Evolutionary conservation across 2,113 vertebrate species (phyloP).

Genomic region (Camelus dromedarius): DNA sequence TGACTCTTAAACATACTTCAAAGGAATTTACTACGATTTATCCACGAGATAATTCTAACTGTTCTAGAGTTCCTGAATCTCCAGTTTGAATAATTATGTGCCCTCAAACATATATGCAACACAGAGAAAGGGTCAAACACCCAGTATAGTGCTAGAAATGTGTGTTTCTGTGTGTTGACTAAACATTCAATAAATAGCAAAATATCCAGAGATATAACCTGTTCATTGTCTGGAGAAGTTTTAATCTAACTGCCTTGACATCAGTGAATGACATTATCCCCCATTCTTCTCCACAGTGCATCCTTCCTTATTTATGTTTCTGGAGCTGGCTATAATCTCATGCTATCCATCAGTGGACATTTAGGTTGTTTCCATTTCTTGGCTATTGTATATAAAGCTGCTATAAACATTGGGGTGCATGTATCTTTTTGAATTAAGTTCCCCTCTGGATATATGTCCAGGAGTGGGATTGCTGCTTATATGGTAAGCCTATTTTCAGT

Average conservation of each 20-base stretch:
- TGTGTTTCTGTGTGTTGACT: background rate
- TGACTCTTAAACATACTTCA: background rate
- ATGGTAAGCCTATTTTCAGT: no score
- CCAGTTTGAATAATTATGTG: background rate
- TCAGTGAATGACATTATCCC: background rate
- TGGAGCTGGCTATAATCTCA: background rate
- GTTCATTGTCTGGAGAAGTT: background rate
- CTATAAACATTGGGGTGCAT: no score
- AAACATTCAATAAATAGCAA: background rate
- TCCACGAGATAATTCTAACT: background rate
- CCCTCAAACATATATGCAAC: background rate
- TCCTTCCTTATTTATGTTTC: background rate
- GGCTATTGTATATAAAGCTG: no score
- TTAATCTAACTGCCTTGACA: background rate
- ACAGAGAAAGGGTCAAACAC: background rate
- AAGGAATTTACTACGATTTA: background rate
- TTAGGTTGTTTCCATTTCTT: no score
- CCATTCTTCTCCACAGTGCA: background rate
- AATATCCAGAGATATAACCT: background rate
- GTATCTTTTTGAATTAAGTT: no score
- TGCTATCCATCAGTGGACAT: no score
- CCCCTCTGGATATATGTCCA: no score
- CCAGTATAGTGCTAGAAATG: background rate
- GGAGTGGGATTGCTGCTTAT: no score
- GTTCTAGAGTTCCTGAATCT: background rate